These are phyloP conservation scores for Hoplodrina blanda DNA, from an alignment of 2,888 invertebrate species.

Conservation along the genomic window DNA sequence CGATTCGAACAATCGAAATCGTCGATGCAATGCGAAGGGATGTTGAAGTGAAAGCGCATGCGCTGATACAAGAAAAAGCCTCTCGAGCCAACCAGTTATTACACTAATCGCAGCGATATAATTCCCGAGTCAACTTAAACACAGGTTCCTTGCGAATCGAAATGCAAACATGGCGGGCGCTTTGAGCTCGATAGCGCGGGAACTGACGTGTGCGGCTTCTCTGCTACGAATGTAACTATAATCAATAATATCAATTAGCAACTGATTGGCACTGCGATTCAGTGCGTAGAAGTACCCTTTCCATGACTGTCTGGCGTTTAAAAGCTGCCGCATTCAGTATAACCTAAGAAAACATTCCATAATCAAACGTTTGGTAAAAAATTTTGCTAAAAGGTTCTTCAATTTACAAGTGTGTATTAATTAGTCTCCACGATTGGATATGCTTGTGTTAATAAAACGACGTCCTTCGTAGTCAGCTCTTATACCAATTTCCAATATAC, in stretches of 20 bases:
- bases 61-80: slow-evolving; percentile 86
- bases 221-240: slow-evolving; percentile 46
- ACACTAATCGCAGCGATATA: slow-evolving; percentile 91
- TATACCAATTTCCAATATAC: no score
- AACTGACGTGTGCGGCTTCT: slow-evolving; percentile 73
- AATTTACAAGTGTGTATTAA: not conserved
- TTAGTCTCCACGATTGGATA: not conserved
- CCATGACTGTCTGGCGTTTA: not conserved
- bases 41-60: slow-evolving; percentile 83
- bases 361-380: not conserved
- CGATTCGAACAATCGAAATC: slow-evolving; percentile 84
- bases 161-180: slow-evolving; percentile 91
- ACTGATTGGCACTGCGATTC: not conserved
- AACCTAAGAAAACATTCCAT: not conserved
- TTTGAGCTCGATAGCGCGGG: slow-evolving; percentile 86
- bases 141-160: slow-evolving; percentile 90
- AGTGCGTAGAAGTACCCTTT: not conserved
- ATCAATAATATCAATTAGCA: slow-evolving; percentile 19
- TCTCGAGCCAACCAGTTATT: slow-evolving; percentile 89
- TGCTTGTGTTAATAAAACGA: not conserved
- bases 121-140: slow-evolving; percentile 91
- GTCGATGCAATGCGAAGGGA: slow-evolving; percentile 79
- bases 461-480: not conserved
- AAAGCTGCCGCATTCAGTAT: not conserved
- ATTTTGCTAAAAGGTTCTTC: not conserved